These are phyloP conservation scores for Drosophila virilis DNA, from an alignment of 1,140 invertebrate genomes.

Conservation along the genomic window DNA sequence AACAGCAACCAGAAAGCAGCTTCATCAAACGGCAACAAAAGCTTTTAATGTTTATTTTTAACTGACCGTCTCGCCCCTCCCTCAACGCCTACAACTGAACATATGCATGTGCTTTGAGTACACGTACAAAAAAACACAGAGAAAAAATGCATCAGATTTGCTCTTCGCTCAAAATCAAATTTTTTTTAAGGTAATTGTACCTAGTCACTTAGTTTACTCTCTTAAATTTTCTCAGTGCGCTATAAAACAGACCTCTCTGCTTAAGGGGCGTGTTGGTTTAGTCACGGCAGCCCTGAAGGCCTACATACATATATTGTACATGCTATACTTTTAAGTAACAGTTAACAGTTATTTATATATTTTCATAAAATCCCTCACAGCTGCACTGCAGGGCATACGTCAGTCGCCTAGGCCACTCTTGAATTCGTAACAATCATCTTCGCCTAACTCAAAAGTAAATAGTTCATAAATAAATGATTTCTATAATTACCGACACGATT, in stretches of 20 bases:
- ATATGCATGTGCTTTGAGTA: too few species aligned
- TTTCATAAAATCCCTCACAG: too few species aligned
- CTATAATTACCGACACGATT: slow-evolving; percentile 61
- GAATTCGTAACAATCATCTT: slow-evolving; percentile 39
- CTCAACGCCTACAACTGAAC: too few species aligned
- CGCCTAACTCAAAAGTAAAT: slow-evolving; percentile 65
- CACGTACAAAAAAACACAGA: too few species aligned
- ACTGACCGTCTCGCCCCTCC: too few species aligned
- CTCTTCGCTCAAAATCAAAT: too few species aligned
- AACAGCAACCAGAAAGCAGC: too few species aligned
- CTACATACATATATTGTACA: not conserved
- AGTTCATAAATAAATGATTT: slow-evolving; percentile 72
- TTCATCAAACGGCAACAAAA: too few species aligned
- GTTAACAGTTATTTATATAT: not conserved
- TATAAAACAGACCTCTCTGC: not conserved
- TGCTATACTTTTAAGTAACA: not conserved
- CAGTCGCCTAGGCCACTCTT: not conserved
- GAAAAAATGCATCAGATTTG: too few species aligned
- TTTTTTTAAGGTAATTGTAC: too few species aligned
- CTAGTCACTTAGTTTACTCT: too few species aligned
- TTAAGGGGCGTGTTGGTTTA: not conserved
- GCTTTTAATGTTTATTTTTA: too few species aligned
- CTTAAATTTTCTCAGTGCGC: not conserved
- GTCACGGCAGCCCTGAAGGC: not conserved
- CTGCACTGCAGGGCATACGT: slow-evolving; percentile 1